A percentile compares a stretch with the other conserved stretches of the same genome.
phyloP scores from a whole-genome alignment of 2,888 invertebrate species.

The Hydroisotoma schaefferi region DNA sequence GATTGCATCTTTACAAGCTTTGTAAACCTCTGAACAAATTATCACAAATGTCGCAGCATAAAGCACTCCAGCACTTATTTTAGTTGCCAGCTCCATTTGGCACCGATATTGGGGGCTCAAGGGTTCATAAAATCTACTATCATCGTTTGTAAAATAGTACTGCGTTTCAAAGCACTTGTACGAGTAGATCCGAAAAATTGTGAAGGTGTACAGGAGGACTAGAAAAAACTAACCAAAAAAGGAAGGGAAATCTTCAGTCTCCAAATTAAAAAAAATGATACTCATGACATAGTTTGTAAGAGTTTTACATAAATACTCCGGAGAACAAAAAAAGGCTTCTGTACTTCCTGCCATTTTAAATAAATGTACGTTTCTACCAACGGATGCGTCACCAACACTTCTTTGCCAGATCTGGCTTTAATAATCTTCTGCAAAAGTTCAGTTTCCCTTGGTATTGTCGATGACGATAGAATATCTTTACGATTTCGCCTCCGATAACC shows the following conservation, averaged over 20 bases:
- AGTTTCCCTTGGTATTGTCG: slow-evolving; percentile 26
- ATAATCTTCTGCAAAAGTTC: slow-evolving; percentile 26
- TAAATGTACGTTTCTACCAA: slow-evolving; percentile 30
- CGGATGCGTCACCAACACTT: slow-evolving; percentile 30
- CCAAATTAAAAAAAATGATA: slow-evolving; percentile 12
- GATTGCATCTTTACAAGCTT: slow-evolving; percentile 12
- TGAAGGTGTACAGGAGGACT: slow-evolving; percentile 23
- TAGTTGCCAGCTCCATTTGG: neutral
- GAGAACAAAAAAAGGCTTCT: slow-evolving; percentile 22
- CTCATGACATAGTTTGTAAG: slow-evolving; percentile 2
- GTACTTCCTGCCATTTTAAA: slow-evolving; percentile 30
- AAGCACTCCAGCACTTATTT: slow-evolving; percentile 1
- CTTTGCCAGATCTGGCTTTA: slow-evolving; percentile 21
- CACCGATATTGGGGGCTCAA: neutral
- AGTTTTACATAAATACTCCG: slow-evolving; percentile 32
- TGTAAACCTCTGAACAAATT: slow-evolving; percentile 27
- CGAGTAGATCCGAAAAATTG: slow-evolving; percentile 19
- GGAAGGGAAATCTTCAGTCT: too few relatives aligned
- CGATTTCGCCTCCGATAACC: slow-evolving; percentile 12
- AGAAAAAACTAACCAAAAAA: slow-evolving; percentile 34
- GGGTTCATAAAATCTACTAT: too few relatives aligned
- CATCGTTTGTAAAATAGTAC: too few relatives aligned
- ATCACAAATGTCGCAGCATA: neutral
- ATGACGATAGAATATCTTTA: slow-evolving; percentile 1
- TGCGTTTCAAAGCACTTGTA: slow-evolving; percentile 4